Percentiles rank a stretch among this genome's conserved stretches.
phyloP scores from a whole-genome alignment of 2,797 vertebrate genomes.

The Pseudomugil gertrudae region DNA sequence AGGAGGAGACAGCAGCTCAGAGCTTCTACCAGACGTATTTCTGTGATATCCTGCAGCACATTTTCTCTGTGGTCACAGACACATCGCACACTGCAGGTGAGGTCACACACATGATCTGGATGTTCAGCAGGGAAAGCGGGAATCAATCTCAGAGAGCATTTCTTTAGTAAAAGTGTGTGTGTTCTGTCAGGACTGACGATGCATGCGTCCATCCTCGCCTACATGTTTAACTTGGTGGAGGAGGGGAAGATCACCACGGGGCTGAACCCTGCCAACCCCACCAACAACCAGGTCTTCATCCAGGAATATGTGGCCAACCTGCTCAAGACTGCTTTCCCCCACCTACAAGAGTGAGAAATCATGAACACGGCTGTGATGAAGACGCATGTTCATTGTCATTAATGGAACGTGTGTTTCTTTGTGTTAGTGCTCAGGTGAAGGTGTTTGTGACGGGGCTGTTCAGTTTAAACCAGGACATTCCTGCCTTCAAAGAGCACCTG shows the following conservation, averaged over 20 bases:
- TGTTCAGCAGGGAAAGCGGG: too few relatives aligned
- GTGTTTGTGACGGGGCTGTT: slow-evolving; percentile 99
- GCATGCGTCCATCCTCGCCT: slow-evolving; percentile 97
- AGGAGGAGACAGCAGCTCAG: slow-evolving; percentile 97
- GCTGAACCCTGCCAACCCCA: slow-evolving; percentile 89
- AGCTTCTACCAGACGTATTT: slow-evolving; percentile 99
- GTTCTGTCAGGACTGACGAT: slow-evolving; percentile 90
- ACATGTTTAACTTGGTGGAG: slow-evolving; percentile 99
- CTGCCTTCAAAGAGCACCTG: slow-evolving; percentile 98
- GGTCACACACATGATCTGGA: slow-evolving; percentile 33
- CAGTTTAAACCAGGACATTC: slow-evolving; percentile 99
- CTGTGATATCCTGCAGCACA: slow-evolving; percentile 98
- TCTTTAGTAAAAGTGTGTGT: background rate
- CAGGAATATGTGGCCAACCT: slow-evolving; percentile 98
- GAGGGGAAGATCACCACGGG: slow-evolving; percentile 94
- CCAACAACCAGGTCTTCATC: slow-evolving; percentile 96
- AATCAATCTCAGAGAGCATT: background rate
- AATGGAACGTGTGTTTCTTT: slow-evolving; percentile 6
- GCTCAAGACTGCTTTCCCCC: slow-evolving; percentile 97
- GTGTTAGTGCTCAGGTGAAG: slow-evolving; percentile 95
- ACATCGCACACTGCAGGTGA: slow-evolving; percentile 98
- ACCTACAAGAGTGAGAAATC: slow-evolving; percentile 94
- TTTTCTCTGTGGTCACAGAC: slow-evolving; percentile 98
- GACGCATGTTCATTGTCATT: too few relatives aligned
- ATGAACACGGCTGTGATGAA: background rate